Evolutionary conservation across 1,140 invertebrate genomes (phyloP).

Genomic region (Saccostrea echinata): DNA sequence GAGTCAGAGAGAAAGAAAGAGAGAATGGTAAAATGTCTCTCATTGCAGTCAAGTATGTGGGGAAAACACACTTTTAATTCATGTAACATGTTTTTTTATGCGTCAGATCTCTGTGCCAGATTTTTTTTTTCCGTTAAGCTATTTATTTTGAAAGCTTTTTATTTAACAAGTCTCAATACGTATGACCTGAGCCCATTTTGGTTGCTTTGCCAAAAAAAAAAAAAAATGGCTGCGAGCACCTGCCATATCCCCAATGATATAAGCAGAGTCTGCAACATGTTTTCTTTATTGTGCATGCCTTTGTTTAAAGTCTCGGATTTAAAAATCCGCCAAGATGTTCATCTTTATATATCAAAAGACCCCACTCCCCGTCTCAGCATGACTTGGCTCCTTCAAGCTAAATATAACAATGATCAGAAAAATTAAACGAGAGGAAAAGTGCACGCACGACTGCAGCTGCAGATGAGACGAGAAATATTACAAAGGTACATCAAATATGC

Average conservation of each 20-base stretch:
- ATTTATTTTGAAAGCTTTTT: not conserved
- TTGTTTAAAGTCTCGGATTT: not conserved
- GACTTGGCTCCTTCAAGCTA: not conserved
- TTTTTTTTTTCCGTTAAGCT: too few relatives aligned
- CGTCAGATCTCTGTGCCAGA: not conserved
- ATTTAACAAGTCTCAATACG: not conserved
- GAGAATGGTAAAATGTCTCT: not conserved
- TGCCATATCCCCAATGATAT: not conserved
- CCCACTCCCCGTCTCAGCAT: not conserved
- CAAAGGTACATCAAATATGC: slow-evolving; percentile 13
- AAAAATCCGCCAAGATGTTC: not conserved
- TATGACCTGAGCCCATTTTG: not conserved
- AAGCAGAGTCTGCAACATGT: not conserved
- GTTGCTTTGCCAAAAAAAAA: not conserved
- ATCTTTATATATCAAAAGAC: not conserved
- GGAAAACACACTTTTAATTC: too few relatives aligned
- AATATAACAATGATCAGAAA: not conserved
- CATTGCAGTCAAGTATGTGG: too few relatives aligned
- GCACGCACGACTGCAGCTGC: not conserved
- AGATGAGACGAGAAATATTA: not conserved
- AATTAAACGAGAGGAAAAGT: not conserved
- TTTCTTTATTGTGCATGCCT: not conserved
- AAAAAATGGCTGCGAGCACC: not conserved
- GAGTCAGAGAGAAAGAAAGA: not conserved
- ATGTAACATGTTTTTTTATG: not conserved